Base-by-base conservation (phyloP, 2,888 invertebrate genomes). In the Ctenicera cuprea region DNA sequence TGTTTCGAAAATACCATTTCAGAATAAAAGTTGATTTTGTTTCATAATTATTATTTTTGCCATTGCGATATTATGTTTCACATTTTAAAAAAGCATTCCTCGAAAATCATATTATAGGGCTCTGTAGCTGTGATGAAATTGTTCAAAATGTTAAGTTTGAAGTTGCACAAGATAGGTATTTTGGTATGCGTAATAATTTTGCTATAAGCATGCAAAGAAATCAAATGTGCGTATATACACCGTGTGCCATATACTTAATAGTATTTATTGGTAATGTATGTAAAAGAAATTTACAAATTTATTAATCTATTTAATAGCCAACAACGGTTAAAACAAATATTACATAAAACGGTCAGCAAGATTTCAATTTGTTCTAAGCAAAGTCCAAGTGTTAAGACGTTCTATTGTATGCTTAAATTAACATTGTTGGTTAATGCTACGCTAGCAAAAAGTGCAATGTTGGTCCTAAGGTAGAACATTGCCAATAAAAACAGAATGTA, bases 401-500 rank as follows among this genome's bases (percentile, higher is more conserved):
- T 48, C 48, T 48, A 48, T 48, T 48, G 48, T 48, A 48, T 48
- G 48, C 48, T 48, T 11, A 16, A 48, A 33, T 33, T 33, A 9
- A 33, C 33, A 33, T 33, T 33, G 33, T 33, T 33, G 8, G 33
- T 33, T 33, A 33, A 33, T 33, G 2, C 8, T 57, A 22, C 30
- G 1, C 22, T n/a, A 62, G 20, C 1, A 20, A 54, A 30, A 30
- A 30, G 1, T 54, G 20, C 16, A 54, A 22, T 48, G 37, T 68
- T 61, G 33, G 11, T 20, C 30, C 9, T 67, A 57, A 45, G 45
- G 12, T 67, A 41, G 50, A 68, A 59, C 67, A 57, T 67, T 68
- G 68, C 68, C 61, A 69, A 70, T 70, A 50, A 62, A 70, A 63
- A 62, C 70, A 16, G 67, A 68, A 68, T 57, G 16, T 66, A 20